Evolutionary conservation across 35 echinoderm and acorn worm genomes (phyloP).

Genomic region (Apostichopus japonicus): DNA sequence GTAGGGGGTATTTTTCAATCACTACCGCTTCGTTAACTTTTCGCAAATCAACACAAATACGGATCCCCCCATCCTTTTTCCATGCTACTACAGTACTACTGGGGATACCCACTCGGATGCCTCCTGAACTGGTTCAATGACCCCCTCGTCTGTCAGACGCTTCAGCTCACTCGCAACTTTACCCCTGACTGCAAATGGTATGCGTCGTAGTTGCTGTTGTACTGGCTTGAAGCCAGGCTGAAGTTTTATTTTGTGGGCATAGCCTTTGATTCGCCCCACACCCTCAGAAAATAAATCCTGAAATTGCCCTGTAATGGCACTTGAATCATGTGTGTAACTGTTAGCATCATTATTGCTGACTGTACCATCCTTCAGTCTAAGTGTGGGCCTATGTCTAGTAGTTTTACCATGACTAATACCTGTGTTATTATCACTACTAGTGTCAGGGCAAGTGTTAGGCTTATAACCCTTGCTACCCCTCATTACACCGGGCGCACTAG

Average conservation of each 20-base stretch:
- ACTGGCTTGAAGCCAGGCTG: slow-evolving; percentile 41
- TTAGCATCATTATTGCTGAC: background rate
- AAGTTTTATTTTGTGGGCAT: slow-evolving; percentile 54
- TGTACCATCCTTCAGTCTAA: background rate
- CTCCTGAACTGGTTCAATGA: slow-evolving; percentile 59
- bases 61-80: slow-evolving; percentile 57
- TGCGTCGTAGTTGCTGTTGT: slow-evolving; percentile 57
- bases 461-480: too few relatives aligned
- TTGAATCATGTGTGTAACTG: background rate
- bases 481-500: too few relatives aligned
- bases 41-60: slow-evolving; percentile 65
- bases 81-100: slow-evolving; percentile 42
- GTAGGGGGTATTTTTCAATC: slow-evolving; percentile 58
- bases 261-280: slow-evolving; percentile 4
- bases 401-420: background rate
- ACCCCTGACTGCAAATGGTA: slow-evolving; percentile 67
- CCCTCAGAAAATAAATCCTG: background rate
- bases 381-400: background rate
- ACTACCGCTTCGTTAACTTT: slow-evolving; percentile 65
- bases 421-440: too few relatives aligned
- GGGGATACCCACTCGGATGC: slow-evolving; percentile 73
- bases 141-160: slow-evolving; percentile 16
- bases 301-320: background rate
- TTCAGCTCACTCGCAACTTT: slow-evolving; percentile 49
- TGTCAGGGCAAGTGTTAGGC: background rate